These are phyloP conservation scores for Melanaphis sacchari DNA, from an alignment of 1,140 invertebrate genomes.

Conservation along the genomic window DNA sequence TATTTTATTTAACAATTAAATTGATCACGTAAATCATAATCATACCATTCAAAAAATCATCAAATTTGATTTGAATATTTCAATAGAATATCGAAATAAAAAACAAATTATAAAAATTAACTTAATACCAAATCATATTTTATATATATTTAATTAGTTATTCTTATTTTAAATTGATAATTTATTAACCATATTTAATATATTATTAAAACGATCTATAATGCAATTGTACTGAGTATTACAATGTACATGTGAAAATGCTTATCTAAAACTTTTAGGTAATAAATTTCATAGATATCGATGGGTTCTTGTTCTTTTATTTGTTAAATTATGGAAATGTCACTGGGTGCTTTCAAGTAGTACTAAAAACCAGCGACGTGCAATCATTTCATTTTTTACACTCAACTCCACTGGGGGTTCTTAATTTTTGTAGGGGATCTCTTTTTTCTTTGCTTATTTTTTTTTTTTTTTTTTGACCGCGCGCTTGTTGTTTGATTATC, in stretches of 20 bases:
- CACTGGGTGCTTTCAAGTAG: slow-evolving; percentile 29
- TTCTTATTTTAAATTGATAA: background rate
- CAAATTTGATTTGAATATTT: background rate
- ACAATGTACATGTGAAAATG: background rate
- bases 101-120: background rate
- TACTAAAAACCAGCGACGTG: slow-evolving; percentile 54
- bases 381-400: slow-evolving; percentile 54
- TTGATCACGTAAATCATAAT: background rate
- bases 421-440: slow-evolving; percentile 47
- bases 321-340: slow-evolving; percentile 54
- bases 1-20: background rate
- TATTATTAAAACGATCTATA: background rate
- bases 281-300: slow-evolving; percentile 20
- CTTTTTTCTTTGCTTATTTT: background rate
- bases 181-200: background rate
- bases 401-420: slow-evolving; percentile 52
- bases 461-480: slow-evolving; percentile 22
- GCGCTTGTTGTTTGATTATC: slow-evolving; percentile 41
- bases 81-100: background rate
- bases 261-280: background rate
- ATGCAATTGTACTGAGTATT: background rate
- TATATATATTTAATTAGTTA: background rate
- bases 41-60: background rate
- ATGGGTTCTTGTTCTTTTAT: slow-evolving; percentile 9
- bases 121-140: background rate